Base-by-base conservation (phyloP, 2,113 vertebrate species). In the Merops nubicus region DNA sequence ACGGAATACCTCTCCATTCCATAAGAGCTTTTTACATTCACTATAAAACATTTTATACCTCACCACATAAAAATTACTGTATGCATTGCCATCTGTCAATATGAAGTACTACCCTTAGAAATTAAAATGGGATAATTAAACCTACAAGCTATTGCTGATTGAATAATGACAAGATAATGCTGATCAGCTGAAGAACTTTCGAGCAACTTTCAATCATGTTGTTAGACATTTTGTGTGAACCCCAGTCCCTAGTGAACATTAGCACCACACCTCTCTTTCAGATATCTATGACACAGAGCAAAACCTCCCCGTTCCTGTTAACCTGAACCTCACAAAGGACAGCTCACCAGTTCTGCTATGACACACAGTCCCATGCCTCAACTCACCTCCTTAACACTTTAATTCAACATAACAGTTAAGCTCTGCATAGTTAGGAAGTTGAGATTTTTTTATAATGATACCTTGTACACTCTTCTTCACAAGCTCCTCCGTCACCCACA, bases 11-110 rank as follows among this genome's bases (percentile, higher is more conserved):
- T 91, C 84, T 88, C 72, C 5, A 3, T 93, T 93, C 70, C 64
- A 31, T 88, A 88, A 92, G 60, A 95, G 77, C 91, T 88, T 95
- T 96, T 97, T 88, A 94, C 67, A 31, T 85, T 92, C 67, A 25
- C 91, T 92, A 91, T 96, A 95, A 97, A 97, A 91, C 67, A 85
- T 91, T 85, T 85, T 78, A 53, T 90, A 92, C 68, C 78, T 91
- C 26, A 67, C 68, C 67, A 85, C 91, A 93, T 95, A 96, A 95
- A 97, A 85, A 56, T 85, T 65, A 76, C 21, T 54, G 26, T 10
- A 5, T 34, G 47, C 80, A 64, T 81, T 88, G 83, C 69, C 0
- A 0, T 72, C 68, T 84, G 85, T 91, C 95, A 90, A 22, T 57
- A 81, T 63, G 48, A 95, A 81, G 74, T 83, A 89, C 63, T 78